Percentiles rank a stretch among this genome's conserved stretches.
These are phyloP conservation scores for Drosophila anceps DNA, from an alignment of 2,888 invertebrate species.

Conservation along the genomic window DNA sequence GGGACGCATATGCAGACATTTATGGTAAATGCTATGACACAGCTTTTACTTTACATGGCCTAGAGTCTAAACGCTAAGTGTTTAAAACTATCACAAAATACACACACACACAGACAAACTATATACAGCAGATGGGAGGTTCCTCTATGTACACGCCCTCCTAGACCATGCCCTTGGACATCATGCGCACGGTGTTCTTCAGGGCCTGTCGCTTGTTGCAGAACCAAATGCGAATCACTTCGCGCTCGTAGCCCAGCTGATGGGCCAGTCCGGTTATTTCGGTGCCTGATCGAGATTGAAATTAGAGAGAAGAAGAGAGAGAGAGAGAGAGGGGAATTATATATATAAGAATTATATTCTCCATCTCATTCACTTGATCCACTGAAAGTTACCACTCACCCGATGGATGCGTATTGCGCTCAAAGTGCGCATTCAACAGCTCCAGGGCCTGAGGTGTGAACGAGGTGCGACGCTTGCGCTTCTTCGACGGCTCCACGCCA, in stretches of 20 bases:
- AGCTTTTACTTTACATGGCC: constrained; percentile 82
- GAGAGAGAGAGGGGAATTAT: too few relatives aligned
- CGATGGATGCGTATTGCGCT: constrained; percentile 98
- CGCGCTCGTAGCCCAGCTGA: constrained; percentile 97
- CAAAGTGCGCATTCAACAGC: constrained; percentile 97
- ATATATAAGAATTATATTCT: not conserved
- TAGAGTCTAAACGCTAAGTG: constrained; percentile 61
- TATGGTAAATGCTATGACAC: constrained; percentile 83
- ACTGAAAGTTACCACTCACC: constrained; percentile 88
- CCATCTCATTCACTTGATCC: constrained; percentile 31
- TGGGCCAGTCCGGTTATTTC: constrained; percentile 98
- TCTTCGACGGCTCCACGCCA: constrained; percentile 98
- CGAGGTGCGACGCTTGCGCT: constrained; percentile 97
- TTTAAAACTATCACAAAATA: constrained; percentile 77
- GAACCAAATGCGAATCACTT: constrained; percentile 99
- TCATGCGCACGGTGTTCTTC: constrained; percentile 98
- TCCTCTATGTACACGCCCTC: constrained; percentile 48
- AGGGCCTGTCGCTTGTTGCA: constrained; percentile 99
- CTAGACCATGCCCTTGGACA: constrained; percentile 94
- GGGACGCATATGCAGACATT: constrained; percentile 40
- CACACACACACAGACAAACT: constrained; percentile 48
- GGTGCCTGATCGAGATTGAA: constrained; percentile 88
- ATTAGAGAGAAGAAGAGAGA: accelerated
- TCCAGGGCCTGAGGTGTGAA: constrained; percentile 98
- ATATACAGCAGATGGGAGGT: constrained; percentile 43